Evolutionary conservation across 1,140 invertebrate genomes (phyloP).

Genomic region (Lepidurus packardi): DNA sequence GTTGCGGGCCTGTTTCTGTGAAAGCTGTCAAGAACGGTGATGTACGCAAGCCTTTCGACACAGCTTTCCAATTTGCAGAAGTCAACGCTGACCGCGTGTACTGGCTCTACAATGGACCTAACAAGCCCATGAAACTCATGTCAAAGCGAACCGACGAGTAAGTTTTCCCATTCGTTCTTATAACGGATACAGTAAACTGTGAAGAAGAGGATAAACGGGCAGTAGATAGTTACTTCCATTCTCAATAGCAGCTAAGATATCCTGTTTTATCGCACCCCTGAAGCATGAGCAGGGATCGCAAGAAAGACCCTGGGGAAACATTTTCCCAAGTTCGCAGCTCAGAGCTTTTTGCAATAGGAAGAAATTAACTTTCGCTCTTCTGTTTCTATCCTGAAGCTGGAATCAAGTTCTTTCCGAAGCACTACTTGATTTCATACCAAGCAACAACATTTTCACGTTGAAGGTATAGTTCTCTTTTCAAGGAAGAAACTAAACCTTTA

Average conservation of each 20-base stretch:
- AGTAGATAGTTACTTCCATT: neutral
- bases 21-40: conserved; percentile 74
- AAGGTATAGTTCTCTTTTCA: neutral
- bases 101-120: conserved; percentile 74
- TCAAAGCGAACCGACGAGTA: conserved; percentile 64
- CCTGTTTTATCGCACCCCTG: neutral
- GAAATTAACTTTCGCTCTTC: neutral
- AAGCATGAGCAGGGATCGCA: neutral
- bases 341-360: neutral
- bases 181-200: neutral
- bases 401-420: too few species aligned
- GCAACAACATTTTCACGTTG: too few species aligned
- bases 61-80: conserved; percentile 72
- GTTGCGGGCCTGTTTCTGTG: conserved; percentile 67
- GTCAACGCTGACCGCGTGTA: conserved; percentile 84
- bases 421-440: too few species aligned
- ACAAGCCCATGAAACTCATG: conserved; percentile 71
- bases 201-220: neutral
- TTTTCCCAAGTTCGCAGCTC: too few species aligned
- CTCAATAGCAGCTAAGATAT: neutral
- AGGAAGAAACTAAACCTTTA: neutral
- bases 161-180: conserved; percentile 36
- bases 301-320: too few species aligned
- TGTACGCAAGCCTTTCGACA: conserved; percentile 70
- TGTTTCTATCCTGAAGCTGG: too few species aligned